Conservation (phyloP, 2,888 invertebrate species). For the Oscheius sp. region DNA sequence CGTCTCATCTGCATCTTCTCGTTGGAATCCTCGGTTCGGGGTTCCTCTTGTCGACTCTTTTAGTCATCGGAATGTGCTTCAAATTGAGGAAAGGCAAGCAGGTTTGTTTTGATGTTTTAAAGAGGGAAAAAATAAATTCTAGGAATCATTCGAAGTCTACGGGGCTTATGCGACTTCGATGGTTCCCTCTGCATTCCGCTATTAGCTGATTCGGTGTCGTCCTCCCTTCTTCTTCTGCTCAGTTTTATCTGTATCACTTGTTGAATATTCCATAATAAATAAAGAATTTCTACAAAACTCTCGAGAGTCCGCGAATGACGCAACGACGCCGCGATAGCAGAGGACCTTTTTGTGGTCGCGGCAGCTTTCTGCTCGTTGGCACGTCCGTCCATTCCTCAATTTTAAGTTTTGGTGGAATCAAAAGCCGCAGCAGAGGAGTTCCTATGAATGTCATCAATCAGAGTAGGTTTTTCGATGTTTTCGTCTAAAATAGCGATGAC, state of each 20-base stretch:
- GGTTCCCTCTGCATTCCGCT: neutral
- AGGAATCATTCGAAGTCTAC: conserved; percentile 20
- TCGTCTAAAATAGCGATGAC: neutral
- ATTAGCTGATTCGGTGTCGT: neutral
- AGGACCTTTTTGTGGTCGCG: neutral
- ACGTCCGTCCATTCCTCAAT: neutral
- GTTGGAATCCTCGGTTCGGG: conserved; percentile 18
- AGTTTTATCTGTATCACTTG: conserved; percentile 13
- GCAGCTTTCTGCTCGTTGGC: neutral
- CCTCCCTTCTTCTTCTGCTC: neutral
- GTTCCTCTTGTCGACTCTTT: neutral
- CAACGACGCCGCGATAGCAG: neutral
- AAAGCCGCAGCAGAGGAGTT: neutral
- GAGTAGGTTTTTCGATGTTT: neutral
- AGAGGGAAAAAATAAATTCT: neutral
- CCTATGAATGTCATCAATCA: conserved; percentile 5
- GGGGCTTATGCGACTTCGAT: conserved; percentile 12
- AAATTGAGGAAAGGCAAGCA: neutral
- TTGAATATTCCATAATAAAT: neutral
- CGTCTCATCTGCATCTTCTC: conserved; percentile 16
- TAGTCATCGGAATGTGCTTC: neutral
- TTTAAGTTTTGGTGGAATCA: neutral
- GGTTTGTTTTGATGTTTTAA: neutral
- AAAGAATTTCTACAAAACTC: neutral
- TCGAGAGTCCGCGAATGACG: neutral